Evolutionary conservation across 1,140 invertebrate genomes (phyloP).

Genomic region (Myzus persicae): DNA sequence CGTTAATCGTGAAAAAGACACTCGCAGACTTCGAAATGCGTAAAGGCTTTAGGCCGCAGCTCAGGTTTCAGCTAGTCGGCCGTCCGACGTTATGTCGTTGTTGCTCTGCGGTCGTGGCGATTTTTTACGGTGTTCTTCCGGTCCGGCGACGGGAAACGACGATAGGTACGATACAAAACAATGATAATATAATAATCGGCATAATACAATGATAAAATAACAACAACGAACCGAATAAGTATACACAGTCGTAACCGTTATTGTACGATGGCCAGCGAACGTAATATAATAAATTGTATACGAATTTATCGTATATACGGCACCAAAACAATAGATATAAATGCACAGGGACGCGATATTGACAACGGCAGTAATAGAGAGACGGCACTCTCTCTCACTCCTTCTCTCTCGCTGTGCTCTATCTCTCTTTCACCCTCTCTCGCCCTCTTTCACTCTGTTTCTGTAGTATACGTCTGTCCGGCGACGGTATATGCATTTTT

Average conservation of each 20-base stretch:
- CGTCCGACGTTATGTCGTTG: background rate
- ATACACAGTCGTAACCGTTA: background rate
- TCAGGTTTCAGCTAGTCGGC: background rate
- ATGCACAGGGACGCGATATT: background rate
- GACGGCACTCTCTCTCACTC: background rate
- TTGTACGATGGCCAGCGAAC: background rate
- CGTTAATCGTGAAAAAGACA: background rate
- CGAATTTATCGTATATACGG: background rate
- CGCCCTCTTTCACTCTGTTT: background rate
- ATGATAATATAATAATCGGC: background rate
- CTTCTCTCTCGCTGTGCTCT: background rate
- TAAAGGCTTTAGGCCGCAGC: background rate
- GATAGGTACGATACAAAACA: background rate
- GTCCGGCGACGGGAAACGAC: background rate
- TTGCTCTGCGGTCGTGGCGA: background rate
- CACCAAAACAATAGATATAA: background rate
- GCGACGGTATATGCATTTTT: conserved; percentile 20
- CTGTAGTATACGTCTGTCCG: background rate
- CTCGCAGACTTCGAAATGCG: background rate
- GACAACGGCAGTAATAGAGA: conserved; percentile 5
- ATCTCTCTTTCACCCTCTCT: background rate
- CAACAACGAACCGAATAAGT: background rate
- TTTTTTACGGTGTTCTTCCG: background rate
- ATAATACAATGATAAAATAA: background rate
- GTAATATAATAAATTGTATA: background rate